Evolutionary conservation across 2,797 vertebrate genomes (phyloP).

Genomic region (Tokudaia tokunoshimensis): DNA sequence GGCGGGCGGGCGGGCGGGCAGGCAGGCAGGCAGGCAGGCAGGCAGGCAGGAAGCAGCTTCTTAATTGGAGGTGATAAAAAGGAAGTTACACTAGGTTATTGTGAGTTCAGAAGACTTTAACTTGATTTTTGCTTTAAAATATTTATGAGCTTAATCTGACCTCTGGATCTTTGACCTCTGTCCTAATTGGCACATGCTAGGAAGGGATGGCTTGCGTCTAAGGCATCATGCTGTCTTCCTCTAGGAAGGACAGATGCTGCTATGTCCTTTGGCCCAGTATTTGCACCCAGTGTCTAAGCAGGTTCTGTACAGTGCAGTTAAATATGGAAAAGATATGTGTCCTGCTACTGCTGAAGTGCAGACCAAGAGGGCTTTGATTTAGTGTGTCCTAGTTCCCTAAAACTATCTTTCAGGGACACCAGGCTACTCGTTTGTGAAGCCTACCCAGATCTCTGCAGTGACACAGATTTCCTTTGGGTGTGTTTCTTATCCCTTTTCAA

Average conservation of each 20-base stretch:
- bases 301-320: background rate
- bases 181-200: conserved; percentile 16
- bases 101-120: conserved; percentile 34
- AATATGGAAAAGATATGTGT: background rate
- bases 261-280: background rate
- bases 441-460: conserved; percentile 5
- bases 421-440: background rate
- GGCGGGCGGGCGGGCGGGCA: background rate
- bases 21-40: background rate
- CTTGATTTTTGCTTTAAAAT: conserved; percentile 58
- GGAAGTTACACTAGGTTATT: conserved; percentile 27
- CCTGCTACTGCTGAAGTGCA: conserved; percentile 23
- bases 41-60: conserved; percentile 12
- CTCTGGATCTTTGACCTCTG: conserved; percentile 15
- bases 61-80: conserved; percentile 1
- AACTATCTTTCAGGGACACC: conserved; percentile 3
- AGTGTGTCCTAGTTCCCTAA: background rate
- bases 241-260: conserved; percentile 30
- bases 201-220: conserved; percentile 14
- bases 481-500: conserved; percentile 65
- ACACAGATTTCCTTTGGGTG: conserved; percentile 46
- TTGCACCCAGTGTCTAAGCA: background rate
- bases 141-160: conserved; percentile 41
- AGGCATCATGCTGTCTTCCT: conserved; percentile 31
- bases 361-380: conserved; percentile 25